phyloP scores from a whole-genome alignment of 2,113 vertebrate species.

The Pelobates fuscus region DNA sequence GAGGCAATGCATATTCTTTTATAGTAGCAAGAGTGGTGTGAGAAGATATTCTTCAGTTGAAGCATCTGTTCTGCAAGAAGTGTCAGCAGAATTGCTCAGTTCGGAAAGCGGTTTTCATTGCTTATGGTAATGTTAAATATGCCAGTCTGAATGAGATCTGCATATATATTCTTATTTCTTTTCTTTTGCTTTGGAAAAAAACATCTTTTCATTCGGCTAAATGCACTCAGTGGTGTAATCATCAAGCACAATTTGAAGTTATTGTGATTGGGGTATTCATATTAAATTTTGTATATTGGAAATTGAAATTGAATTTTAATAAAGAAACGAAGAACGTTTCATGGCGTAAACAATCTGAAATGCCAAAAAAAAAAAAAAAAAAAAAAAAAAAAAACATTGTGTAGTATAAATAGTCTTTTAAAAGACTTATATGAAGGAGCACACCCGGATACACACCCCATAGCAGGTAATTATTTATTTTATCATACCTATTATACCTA shows the following conservation, averaged over 20 bases:
- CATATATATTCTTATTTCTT: slow-evolving; percentile 41
- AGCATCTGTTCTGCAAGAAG: slow-evolving; percentile 61
- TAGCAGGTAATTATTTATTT: too few relatives aligned
- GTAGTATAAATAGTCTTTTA: background rate
- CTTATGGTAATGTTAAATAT: slow-evolving; percentile 69
- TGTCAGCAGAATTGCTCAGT: slow-evolving; percentile 65
- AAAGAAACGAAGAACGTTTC: slow-evolving; percentile 20
- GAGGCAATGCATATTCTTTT: slow-evolving; percentile 51
- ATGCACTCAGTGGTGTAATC: slow-evolving; percentile 27
- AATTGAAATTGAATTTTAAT: slow-evolving; percentile 41
- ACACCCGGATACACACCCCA: too few relatives aligned
- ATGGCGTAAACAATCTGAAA: slow-evolving; percentile 16
- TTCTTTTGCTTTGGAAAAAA: slow-evolving; percentile 35
- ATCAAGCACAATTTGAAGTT: slow-evolving; percentile 39
- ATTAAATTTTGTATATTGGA: slow-evolving; percentile 19
- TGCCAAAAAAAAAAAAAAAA: too few relatives aligned
- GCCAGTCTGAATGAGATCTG: slow-evolving; percentile 64
- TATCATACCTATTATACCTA: too few relatives aligned
- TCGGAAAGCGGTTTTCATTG: slow-evolving; percentile 61
- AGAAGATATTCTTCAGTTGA: slow-evolving; percentile 52
- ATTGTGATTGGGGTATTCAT: slow-evolving; percentile 39
- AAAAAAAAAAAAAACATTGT: background rate
- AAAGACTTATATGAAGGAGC: too few relatives aligned
- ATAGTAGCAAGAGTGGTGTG: slow-evolving; percentile 51
- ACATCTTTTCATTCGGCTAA: slow-evolving; percentile 41